These are phyloP conservation scores for Drosophila erecta DNA, from an alignment of 1,140 invertebrate species.

Conservation along the genomic window DNA sequence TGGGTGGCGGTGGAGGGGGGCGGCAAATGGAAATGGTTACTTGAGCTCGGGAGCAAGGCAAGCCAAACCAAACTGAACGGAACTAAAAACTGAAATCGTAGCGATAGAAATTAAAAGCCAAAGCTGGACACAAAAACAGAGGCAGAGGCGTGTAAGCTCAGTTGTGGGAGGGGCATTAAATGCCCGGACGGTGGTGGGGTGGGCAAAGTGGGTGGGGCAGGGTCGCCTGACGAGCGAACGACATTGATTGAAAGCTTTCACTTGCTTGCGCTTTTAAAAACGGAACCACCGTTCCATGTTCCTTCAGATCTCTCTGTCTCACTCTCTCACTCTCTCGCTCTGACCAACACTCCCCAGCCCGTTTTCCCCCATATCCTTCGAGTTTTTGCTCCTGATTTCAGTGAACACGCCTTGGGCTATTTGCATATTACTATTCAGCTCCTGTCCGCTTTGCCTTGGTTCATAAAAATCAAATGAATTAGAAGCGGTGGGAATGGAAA, in stretches of 20 bases:
- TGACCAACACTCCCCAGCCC: no score
- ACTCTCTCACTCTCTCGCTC: no score
- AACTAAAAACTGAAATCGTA: conserved; percentile 57
- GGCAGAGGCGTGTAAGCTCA: conserved; percentile 16
- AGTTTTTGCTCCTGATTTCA: neutral
- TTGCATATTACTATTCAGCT: conserved; percentile 55
- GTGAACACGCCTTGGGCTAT: conserved; percentile 40
- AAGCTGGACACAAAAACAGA: conserved; percentile 37
- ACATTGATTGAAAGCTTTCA: conserved; percentile 79
- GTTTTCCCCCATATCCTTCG: neutral
- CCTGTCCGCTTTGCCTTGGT: conserved; percentile 4
- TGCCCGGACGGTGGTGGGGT: neutral
- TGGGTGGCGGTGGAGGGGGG: neutral
- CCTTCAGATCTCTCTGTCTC: conserved; percentile 7
- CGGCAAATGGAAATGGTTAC: conserved; percentile 59
- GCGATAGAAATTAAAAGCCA: conserved; percentile 69
- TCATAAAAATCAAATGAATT: conserved; percentile 46
- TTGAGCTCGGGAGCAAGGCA: conserved; percentile 31
- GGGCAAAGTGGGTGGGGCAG: neutral
- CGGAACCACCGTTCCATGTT: conserved; percentile 36
- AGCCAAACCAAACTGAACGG: conserved; percentile 13
- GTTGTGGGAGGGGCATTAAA: neutral
- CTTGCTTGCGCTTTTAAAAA: conserved; percentile 75
- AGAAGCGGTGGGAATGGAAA: conserved; percentile 3
- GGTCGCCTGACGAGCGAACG: conserved; percentile 40